These are phyloP conservation scores for Nothoprocta perdicaria DNA, from an alignment of 2,113 vertebrate species.

Conservation along the genomic window DNA sequence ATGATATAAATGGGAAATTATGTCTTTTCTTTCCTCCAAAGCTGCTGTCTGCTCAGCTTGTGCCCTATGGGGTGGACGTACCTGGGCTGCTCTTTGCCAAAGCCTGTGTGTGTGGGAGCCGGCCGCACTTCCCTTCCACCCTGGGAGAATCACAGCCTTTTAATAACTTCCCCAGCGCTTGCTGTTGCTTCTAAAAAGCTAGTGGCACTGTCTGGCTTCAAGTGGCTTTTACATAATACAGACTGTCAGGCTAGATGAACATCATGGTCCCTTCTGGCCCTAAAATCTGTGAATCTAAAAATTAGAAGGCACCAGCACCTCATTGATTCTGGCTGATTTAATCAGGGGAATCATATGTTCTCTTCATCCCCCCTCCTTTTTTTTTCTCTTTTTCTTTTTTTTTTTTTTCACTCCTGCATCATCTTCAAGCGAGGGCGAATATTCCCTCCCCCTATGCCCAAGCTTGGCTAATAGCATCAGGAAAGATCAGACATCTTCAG, in stretches of 20 bases:
- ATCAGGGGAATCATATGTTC: slow-evolving; percentile 31
- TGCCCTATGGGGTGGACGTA: not conserved
- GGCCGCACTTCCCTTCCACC: not conserved
- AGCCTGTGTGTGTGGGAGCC: not conserved
- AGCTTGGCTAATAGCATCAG: not conserved
- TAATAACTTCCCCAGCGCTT: not conserved
- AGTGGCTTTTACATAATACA: slow-evolving; percentile 61
- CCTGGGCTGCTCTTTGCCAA: not conserved
- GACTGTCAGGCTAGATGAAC: slow-evolving; percentile 58
- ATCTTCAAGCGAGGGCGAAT: not conserved
- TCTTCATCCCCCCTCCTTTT: not conserved
- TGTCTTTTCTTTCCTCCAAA: not conserved
- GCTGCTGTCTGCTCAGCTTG: not conserved
- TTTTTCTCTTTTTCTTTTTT: too few relatives aligned
- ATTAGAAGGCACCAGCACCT: slow-evolving; percentile 62
- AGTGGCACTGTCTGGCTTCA: slow-evolving; percentile 57
- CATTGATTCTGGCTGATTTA: slow-evolving; percentile 50
- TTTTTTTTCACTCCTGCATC: not conserved
- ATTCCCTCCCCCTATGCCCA: not conserved
- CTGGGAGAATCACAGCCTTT: not conserved
- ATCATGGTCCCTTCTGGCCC: slow-evolving; percentile 39
- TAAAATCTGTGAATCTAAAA: slow-evolving; percentile 52
- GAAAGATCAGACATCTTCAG: not conserved
- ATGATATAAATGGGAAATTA: not conserved
- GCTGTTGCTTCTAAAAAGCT: slow-evolving; percentile 23